Evolutionary conservation across 2,888 invertebrate genomes (phyloP), one percentile per base, ranked within the genome.

Genomic region (Ectemnius lituratus): DNA sequence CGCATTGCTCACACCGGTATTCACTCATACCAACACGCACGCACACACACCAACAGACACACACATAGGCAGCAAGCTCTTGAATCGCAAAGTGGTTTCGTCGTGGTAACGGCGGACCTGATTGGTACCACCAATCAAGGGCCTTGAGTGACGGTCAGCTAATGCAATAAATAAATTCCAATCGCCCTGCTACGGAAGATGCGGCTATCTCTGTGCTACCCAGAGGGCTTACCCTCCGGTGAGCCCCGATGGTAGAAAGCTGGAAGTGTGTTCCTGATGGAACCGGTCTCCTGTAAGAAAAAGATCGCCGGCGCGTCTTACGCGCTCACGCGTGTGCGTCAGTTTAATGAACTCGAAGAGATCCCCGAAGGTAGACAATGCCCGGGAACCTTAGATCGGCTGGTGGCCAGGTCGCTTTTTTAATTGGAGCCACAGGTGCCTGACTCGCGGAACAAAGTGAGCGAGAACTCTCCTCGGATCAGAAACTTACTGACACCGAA

Each of bases 91-190:
- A 59, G 63, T 78, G 67, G 45, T 64, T 62, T 27, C 59, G 28
- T 75, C 62, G 81, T 69, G 68, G 66, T 49, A 75, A 72, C 76
- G 62, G 62, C 64, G 81, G 70, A 76, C 75, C 79, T 78, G 83
- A 84, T 81, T 79, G 83, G 80, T 77, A 85, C 78, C 80, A 81
- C 85, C 86, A 86, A 86, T 87, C 87, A 84, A 80, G 80, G 62
- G 56, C 76, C 77, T 79, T 86, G 88, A 85, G 85, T 87, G 86
- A 88, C 86, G 86, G 82, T 73, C 78, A 85, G 78, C 80, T 86
- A 86, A 88, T 88, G 87, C 86, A 87, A 87, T 87, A 87, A 84
- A 87, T 88, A 86, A 86, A 86, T 86, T 87, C 85, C 85, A 82
- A 86, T 86, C 83, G 84, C 70, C 73, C 77, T 76, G 77, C 77